Base-by-base conservation (phyloP, 1,140 invertebrate genomes). In the Drosophila nigromelanica region DNA sequence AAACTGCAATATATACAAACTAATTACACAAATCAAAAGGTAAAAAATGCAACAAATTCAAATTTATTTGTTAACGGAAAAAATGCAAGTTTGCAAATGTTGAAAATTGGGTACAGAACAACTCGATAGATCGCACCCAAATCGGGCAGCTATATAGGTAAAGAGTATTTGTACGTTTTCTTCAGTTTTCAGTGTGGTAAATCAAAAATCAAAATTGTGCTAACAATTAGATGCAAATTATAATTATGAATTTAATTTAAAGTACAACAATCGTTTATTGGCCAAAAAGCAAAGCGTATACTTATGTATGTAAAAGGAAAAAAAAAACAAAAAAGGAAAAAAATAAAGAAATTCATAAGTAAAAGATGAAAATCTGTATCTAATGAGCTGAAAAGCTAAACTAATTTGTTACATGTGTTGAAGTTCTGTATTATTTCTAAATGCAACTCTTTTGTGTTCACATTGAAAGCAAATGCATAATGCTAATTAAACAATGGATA, bases 1-100 rank as follows among this genome's bases (percentile, higher is more conserved):
- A 86, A 85, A 77, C 73, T 82, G 87, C 87, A 86, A 80, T 90
- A 90, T 86, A 90, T 90, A 90, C 81, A 86, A 69, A 56, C 47
- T 68, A 87, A 81, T 77, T 73, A 87, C 67, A 90, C 76, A 66
- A 82, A 90, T 89, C 78, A 87, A 85, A 85, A 85, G 80, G 52
- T n/a, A 39, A 37, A 45, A 37, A 55, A 72, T 62, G 42, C 58
- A 42, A 27, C 43, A 56, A 43, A 12, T 52, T 59, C 42, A 45
- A 69, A 21, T 50, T 67, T 42, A 43, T 61, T 60, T 64, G 62
- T 59, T 52, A 30, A 39, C 12, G 47, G 40, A 18, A 27, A 48
- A 30, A 47, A 37, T 42, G 4, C 47, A 45, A n/a, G 27, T 64
- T 76, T 71, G 72, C 54, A 54, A 61, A 62, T 72, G 76, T 52